Base-by-base conservation (phyloP, 2,797 vertebrate genomes). In the Podargus strigoides region DNA sequence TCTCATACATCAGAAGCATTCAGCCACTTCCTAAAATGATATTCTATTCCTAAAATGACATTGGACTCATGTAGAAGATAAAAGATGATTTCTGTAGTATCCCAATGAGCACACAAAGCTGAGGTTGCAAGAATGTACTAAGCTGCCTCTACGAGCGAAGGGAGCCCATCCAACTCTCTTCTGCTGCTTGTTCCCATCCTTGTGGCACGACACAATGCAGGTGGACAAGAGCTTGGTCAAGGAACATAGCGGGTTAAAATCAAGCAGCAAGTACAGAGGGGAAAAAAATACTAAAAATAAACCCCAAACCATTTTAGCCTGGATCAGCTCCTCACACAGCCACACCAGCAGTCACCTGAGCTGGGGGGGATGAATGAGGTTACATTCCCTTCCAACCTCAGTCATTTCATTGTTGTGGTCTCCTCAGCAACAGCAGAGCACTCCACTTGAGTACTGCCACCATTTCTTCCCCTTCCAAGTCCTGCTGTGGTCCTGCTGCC, bases 71-170 rank as follows among this genome's bases (percentile, higher is more conserved):
- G 5, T 2, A 77, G 55, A 72, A 14, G 42, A 47, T 19, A 5
- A 36, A 42, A 42, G 39, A 37, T 19, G 9, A 27, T 44, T 89
- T 32, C 59, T 23, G 13, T 36, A 30, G 37, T 28, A 63, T 26
- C 55, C 12, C 44, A 62, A 9, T 13, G 11, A 58, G 19, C 13
- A 44, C 34, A 44, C 24, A 68, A 63, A 72, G 55, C 21, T 2
- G 0, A 37, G n/a, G 46, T 6, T 42, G 46, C 30, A 76, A 18
- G 49, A 46, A 46, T 10, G 50, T 7, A 24, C 30, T 70, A 46
- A 52, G 16, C 62, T 49, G 56, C n/a, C 41, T 23, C 63, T 23
- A 9, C 0, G 0, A n/a, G 12, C 1, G 2, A 27, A 34, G 73
- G 16, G 23, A 67, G 69, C 11, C 12, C 10, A 23, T 11, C 41